Evolutionary conservation across 1,140 invertebrate species (phyloP), one percentile per base, ranked within the genome.

Genomic region (Phthorimaea operculella): DNA sequence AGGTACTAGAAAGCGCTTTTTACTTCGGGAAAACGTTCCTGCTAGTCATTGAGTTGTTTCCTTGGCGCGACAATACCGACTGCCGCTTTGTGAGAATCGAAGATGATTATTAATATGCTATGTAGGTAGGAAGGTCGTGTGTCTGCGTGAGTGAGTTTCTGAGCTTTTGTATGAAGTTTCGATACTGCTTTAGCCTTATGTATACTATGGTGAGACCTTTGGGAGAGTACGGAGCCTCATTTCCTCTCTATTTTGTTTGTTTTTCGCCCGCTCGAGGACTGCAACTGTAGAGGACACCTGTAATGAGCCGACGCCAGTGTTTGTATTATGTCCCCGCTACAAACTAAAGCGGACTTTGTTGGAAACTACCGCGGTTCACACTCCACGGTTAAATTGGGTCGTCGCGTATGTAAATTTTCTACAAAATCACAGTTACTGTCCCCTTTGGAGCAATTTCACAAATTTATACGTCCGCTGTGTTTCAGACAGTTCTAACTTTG

Each of bases 371-470:
- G 2, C 36, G 10, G n/a, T 39, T n/a, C 36, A 10, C 36, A 12
- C 10, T n/a, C 36, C 21, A 28, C 21, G 21, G 2, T 28, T 28
- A 28, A 39, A 39, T n/a, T n/a, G 10, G 36, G 36, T n/a, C 36
- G 36, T n/a, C 36, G n/a, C 36, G 36, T 39, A 39, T 39, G 36
- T n/a, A 12, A 39, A 39, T 39, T 39, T 39, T n/a, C 36, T n/a
- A n/a, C n/a, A n/a, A n/a, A 39, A 39, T 39, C 36, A 39, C 36
- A 39, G 10, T 12, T 12, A 39, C 10, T 39, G 36, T 39, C 36
- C 36, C 36, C 36, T 39, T n/a, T 39, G 36, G 36, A 39, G 36
- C 36, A n/a, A 39, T 39, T n/a, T n/a, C 36, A 39, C 36, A 39
- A n/a, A 39, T 39, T 39, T 39, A 39, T 39, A 10, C n/a, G 10